Conservation (phyloP, 2,113 vertebrate species). For the Urocitellus parryii region DNA sequence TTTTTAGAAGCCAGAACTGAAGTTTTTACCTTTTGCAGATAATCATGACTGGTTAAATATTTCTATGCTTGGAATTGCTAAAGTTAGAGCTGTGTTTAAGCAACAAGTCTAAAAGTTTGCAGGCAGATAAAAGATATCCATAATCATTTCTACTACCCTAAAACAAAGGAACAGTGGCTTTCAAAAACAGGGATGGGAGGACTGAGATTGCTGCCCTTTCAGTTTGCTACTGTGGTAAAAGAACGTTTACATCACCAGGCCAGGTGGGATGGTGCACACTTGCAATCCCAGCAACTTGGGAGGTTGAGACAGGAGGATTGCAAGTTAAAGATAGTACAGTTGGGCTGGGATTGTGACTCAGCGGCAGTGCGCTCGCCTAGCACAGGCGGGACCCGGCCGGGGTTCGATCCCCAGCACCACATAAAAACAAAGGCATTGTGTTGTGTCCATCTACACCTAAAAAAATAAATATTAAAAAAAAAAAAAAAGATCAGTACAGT, state of each 20-base stretch:
- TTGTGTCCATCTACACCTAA: too few relatives aligned
- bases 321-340: not conserved
- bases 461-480: too few relatives aligned
- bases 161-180: not conserved
- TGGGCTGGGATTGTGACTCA: too few relatives aligned
- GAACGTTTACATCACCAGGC: not conserved
- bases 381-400: too few relatives aligned
- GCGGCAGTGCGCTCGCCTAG: too few relatives aligned
- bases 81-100: not conserved
- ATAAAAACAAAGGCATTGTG: too few relatives aligned
- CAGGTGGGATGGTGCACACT: not conserved
- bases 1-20: not conserved
- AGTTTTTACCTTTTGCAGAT: not conserved
- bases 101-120: not conserved
- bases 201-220: not conserved
- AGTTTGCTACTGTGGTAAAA: conserved; percentile 23
- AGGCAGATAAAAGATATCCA: not conserved
- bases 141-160: conserved; percentile 29
- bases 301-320: not conserved
- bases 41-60: not conserved
- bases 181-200: not conserved
- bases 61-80: not conserved
- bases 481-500: not conserved
- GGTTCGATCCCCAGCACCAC: too few relatives aligned
- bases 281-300: not conserved